These are phyloP conservation scores for Urocynchramus pylzowi DNA, from an alignment of 2,113 vertebrate genomes.

Conservation along the genomic window DNA sequence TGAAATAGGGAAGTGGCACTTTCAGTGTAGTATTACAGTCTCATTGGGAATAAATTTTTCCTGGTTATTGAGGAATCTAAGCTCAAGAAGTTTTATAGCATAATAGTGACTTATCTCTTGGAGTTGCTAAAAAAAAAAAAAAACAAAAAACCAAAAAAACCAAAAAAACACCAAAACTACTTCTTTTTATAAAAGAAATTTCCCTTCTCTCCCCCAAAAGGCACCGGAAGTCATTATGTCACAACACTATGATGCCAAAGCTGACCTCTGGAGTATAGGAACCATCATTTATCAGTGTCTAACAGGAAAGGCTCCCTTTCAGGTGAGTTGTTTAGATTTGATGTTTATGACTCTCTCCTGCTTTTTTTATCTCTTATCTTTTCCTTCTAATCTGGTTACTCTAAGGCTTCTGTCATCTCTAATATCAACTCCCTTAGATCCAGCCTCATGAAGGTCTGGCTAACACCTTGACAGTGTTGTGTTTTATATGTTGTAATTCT, in stretches of 20 bases:
- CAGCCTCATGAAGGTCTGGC: background rate
- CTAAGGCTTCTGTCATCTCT: background rate
- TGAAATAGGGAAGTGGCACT: background rate
- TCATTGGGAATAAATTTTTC: background rate
- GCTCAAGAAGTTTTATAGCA: background rate
- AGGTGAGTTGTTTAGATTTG: slow-evolving; percentile 72
- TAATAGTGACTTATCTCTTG: background rate
- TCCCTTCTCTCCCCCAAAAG: slow-evolving; percentile 55
- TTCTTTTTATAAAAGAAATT: background rate
- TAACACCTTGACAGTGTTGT: background rate
- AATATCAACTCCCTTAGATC: background rate
- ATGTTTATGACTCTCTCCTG: background rate
- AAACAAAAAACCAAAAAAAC: background rate
- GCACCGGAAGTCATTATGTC: slow-evolving; percentile 99
- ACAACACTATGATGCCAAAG: slow-evolving; percentile 94
- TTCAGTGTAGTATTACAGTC: background rate
- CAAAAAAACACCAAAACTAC: fast-evolving
- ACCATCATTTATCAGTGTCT: slow-evolving; percentile 96
- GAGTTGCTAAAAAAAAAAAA: background rate
- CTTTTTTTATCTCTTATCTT: background rate
- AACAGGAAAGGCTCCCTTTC: slow-evolving; percentile 94
- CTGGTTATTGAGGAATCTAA: background rate
- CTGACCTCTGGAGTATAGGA: slow-evolving; percentile 97
- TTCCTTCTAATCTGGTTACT: background rate
- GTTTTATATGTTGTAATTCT: background rate